These are phyloP conservation scores for Chrysochloris asiatica DNA, from an alignment of 2,113 vertebrate genomes.

Conservation along the genomic window DNA sequence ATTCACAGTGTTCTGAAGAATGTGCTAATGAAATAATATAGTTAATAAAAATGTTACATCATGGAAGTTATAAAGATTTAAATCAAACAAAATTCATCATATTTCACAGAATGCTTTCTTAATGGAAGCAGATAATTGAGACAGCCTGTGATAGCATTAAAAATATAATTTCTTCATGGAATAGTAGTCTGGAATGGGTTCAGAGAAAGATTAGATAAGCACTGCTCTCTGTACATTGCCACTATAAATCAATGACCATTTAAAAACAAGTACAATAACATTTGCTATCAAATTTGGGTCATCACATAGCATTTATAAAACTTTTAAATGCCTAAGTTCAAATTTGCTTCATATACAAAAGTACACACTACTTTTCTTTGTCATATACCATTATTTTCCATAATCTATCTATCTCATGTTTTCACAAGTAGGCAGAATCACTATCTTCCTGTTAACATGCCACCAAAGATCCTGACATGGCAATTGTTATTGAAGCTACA, in stretches of 20 bases:
- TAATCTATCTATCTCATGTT: neutral
- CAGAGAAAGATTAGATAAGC: slow-evolving; percentile 19
- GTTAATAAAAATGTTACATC: slow-evolving; percentile 75
- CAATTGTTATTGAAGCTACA: neutral
- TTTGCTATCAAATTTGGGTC: neutral
- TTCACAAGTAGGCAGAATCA: neutral
- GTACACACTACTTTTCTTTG: neutral
- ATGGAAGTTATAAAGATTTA: slow-evolving; percentile 65
- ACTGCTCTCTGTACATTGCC: neutral
- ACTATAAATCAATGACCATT: slow-evolving; percentile 29
- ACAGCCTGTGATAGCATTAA: slow-evolving; percentile 32
- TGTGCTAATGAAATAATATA: slow-evolving; percentile 46
- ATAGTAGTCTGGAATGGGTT: slow-evolving; percentile 15
- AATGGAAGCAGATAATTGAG: slow-evolving; percentile 58
- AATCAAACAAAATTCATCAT: slow-evolving; percentile 67
- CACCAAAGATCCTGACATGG: no score
- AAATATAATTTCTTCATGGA: slow-evolving; percentile 50
- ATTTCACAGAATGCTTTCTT: slow-evolving; percentile 51
- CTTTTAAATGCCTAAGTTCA: neutral
- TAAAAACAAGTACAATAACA: slow-evolving; percentile 34
- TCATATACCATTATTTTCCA: neutral
- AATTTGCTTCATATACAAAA: neutral
- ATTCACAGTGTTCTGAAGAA: slow-evolving; percentile 59
- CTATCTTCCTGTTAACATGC: neutral
- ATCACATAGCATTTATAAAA: slow-evolving; percentile 2